Base-by-base conservation (phyloP, 2,797 vertebrate genomes). In the Petrocephalus sullivani region DNA sequence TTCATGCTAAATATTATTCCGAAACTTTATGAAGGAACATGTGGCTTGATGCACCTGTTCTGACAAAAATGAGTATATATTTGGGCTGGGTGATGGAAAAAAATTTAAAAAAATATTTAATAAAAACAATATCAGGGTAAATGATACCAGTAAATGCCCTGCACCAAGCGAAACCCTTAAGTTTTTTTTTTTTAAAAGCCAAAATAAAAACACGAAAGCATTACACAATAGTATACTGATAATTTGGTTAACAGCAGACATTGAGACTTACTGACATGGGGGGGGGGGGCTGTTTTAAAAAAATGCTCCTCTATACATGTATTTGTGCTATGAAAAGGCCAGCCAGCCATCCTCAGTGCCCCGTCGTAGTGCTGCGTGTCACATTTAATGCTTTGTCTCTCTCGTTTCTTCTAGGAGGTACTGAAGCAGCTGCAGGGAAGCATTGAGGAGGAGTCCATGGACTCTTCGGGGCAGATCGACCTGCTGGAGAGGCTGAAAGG, bases 401-500 rank as follows among this genome's bases (percentile, higher is more conserved):
- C n/a, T 84, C 23, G 6, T 58, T 51, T 85, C 10, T 51, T 92
- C 49, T 89, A 99, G 98, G 98, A 99, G 94, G 98, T 99, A 92
- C 95, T 99, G 93, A 99, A 99, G 94, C 98, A 99, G 90, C 94
- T 99, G 54, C 98, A 99, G 94, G 98, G 98, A 94, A 98, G 95
- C 93, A 98, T 98, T 94, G 98, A 98, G 95, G 98, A 99, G 94
- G 98, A 99, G 83, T 91, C 97, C 19, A 96, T 97, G 88, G 95
- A 97, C n/a, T 95, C 96, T 5, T 96, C 97, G 85, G 97, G 97
- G 91, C 98, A 98, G 93, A 96, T 96, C 90, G 97, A 99, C 90
- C 95, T 99, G 89, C 95, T 99, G 86, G 98, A 98, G 88, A 95
- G 98, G 91, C 96, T 99, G 90, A 99, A 98, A 96, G 98, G 98